Conservation (phyloP, 2,888 invertebrate genomes). For the Meta bourneti region DNA sequence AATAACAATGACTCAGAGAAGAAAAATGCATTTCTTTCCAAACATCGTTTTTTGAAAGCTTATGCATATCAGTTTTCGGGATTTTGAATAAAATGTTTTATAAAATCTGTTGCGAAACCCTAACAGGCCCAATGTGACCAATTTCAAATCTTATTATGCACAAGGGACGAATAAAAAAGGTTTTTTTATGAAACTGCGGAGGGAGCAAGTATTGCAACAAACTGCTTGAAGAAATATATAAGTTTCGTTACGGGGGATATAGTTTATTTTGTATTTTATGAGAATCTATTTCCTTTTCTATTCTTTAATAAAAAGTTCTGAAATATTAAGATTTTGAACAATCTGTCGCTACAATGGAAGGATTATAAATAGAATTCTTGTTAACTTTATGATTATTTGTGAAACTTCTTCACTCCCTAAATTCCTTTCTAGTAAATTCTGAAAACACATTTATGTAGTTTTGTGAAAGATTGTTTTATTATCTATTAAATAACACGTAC, state of each 20-base stretch:
- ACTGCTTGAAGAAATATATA: neutral
- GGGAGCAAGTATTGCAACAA: slow-evolving; percentile 46
- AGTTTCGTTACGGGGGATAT: neutral
- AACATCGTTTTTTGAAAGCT: slow-evolving; percentile 54
- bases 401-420: too few species aligned
- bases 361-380: neutral
- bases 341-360: neutral
- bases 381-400: too few species aligned
- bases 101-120: slow-evolving; percentile 61
- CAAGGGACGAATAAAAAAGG: slow-evolving; percentile 54
- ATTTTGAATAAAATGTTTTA: slow-evolving; percentile 73
- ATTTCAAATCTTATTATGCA: slow-evolving; percentile 68
- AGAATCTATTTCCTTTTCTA: neutral
- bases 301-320: neutral
- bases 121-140: slow-evolving; percentile 66
- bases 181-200: slow-evolving; percentile 39
- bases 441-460: too few species aligned
- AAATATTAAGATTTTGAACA: neutral
- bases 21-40: slow-evolving; percentile 32
- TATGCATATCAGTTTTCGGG: slow-evolving; percentile 71
- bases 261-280: neutral
- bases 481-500: too few species aligned
- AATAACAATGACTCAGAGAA: slow-evolving; percentile 36
- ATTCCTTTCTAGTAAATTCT: too few species aligned
- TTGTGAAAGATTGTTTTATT: too few species aligned